Evolutionary conservation across 2,113 vertebrate genomes (phyloP), one percentile per base, ranked within the genome.

Genomic region (Saguinus midas): DNA sequence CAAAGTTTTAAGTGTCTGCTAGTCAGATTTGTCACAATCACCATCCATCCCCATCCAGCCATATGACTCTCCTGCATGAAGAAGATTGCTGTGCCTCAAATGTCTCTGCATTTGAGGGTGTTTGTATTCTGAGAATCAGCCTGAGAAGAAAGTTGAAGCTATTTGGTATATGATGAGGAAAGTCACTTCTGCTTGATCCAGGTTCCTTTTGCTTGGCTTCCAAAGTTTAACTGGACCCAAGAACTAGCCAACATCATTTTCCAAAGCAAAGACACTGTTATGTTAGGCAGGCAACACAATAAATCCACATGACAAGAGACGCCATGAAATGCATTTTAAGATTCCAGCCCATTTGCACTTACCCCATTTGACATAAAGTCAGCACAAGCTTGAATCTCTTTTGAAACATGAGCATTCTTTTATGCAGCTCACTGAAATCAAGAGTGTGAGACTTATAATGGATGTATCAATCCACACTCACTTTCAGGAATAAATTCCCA

Each of bases 151-250:
- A 58, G 7, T 80, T 84, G 43, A 90, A 92, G 55, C n/a, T 96
- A 23, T 76, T 87, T 40, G 5, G 58, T 83, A 70, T 95, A 96
- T 97, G 32, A 98, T 96, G 66, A 0, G 17, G 45, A 84, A 94
- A 96, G 97, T 98, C 68, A 96, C 93, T 98, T 98, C 83, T 92
- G 85, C 55, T 94, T 32, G n/a, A 95, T 95, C 76, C 85, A 29
- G 90, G 0, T 37, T 3, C 7, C 61, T 75, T 66, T 86, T 4
- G 35, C 83, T n/a, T 88, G 0, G 29, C 57, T 89, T 95, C 45
- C 21, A 1, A 68, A 79, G 52, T 3, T 90, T 88, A 2, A 89
- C 20, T 87, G 43, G 48, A 73, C 8, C 13, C 48, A 91, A 94
- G 40, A 96, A 92, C n/a, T 58, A 95, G 91, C 25, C 55, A 58